Base-by-base conservation (phyloP, 2,113 vertebrate genomes). In the Lepus americanus region DNA sequence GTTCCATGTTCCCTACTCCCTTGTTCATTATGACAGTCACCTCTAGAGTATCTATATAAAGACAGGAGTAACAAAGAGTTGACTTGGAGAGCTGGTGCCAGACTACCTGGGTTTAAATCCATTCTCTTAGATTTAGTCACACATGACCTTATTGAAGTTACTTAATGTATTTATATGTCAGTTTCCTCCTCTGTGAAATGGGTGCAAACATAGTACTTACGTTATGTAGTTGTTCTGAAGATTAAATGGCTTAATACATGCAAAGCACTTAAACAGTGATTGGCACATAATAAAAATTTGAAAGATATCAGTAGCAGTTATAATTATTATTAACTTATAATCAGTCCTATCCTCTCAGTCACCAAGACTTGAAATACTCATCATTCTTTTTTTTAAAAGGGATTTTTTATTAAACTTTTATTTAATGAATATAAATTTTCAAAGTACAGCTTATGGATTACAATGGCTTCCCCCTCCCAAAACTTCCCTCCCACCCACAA, bases 141-240 rank as follows among this genome's bases (percentile, higher is more conserved):
- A 51, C 6, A 16, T 93, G 12, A 70, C 20, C 1, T 61, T 93
- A 49, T 14, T n/a, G 10, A 88, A 78, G 11, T 84, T 86, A 72
- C 36, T 89, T 90, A 92, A 36, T 39, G 22, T 63, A 27, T 67
- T 23, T 89, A 67, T 73, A 81, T 4, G 17, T 87, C n/a, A 64
- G 23, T 70, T 95, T 94, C 25, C 3, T 92, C 25, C 31, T 89
- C 19, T 74, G 8, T 74, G 12, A 96, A 87, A 64, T 92, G 51
- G 8, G 25, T 1, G 51, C 86, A 77, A 89, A 53, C 17, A 92
- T 4, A 64, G 3, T 59, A 33, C 25, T 81, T 76, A 55, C 0
- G 36, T 82, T 7, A 73, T 44, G 55, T 4, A 27, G 1, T 73
- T 82, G 1, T 36, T 55, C 7, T 94, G 25, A 80, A 3, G 31